Evolutionary conservation across 1,140 invertebrate genomes (phyloP).

Genomic region (Aphis gossypii): DNA sequence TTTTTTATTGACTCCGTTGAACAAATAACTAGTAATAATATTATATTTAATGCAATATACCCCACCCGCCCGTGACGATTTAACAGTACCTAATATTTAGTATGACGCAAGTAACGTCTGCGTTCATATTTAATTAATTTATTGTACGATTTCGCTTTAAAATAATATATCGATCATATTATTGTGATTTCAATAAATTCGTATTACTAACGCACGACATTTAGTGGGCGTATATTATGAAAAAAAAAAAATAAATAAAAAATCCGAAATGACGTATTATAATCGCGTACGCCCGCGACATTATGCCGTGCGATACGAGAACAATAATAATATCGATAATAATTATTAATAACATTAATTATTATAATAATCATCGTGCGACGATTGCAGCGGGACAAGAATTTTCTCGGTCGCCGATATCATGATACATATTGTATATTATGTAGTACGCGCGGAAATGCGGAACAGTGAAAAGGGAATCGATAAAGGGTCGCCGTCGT

Average conservation of each 20-base stretch:
- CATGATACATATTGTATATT: not conserved
- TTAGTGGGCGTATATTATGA: not conserved
- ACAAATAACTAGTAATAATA: not conserved
- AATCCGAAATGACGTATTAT: not conserved
- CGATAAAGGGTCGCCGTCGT: conserved; percentile 41
- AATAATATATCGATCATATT: not conserved
- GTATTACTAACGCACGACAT: not conserved
- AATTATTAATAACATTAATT: not conserved
- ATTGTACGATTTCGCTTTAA: not conserved
- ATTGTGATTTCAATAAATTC: not conserved
- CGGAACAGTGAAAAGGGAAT: not conserved
- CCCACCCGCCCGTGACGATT: not conserved
- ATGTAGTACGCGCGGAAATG: too few relatives aligned
- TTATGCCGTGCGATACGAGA: not conserved
- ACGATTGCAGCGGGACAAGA: not conserved
- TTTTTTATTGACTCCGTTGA: not conserved
- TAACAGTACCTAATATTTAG: not conserved
- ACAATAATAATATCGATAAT: not conserved
- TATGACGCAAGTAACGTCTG: not conserved
- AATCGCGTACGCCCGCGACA: not conserved
- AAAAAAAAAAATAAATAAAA: not conserved
- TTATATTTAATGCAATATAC: not conserved
- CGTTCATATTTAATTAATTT: not conserved
- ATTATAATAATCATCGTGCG: not conserved
- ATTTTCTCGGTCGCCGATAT: not conserved